These are phyloP conservation scores for Microtus obscurus DNA, from an alignment of 2,797 vertebrate genomes.

Conservation along the genomic window DNA sequence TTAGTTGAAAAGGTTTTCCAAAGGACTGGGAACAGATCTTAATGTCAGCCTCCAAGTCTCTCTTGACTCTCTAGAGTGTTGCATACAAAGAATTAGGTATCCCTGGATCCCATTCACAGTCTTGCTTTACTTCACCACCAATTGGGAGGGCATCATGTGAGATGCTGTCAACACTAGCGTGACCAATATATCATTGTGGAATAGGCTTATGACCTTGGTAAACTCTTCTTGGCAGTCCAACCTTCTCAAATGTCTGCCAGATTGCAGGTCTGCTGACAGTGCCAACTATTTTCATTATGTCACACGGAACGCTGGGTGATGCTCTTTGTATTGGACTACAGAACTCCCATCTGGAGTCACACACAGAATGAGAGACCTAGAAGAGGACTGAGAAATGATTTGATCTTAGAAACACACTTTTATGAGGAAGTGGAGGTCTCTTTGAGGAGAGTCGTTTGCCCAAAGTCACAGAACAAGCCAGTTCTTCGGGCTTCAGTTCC, in stretches of 20 bases:
- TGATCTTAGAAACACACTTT: not conserved
- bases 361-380: not conserved
- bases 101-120: slow-evolving; percentile 74
- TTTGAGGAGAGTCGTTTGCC: not conserved
- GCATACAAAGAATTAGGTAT: slow-evolving; percentile 79
- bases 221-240: slow-evolving; percentile 77
- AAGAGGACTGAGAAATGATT: slow-evolving; percentile 21
- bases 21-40: slow-evolving; percentile 77
- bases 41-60: slow-evolving; percentile 74
- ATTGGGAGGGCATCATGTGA: slow-evolving; percentile 70
- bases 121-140: slow-evolving; percentile 74
- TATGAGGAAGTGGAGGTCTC: slow-evolving; percentile 21
- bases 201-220: slow-evolving; percentile 74
- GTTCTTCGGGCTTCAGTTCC: not conserved
- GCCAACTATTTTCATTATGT: slow-evolving; percentile 77
- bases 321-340: slow-evolving; percentile 58
- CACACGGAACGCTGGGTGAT: slow-evolving; percentile 57
- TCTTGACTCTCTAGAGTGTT: slow-evolving; percentile 69
- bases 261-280: slow-evolving; percentile 63
- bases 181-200: slow-evolving; percentile 78
- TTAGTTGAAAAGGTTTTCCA: slow-evolving; percentile 79
- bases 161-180: slow-evolving; percentile 75
- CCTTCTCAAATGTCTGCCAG: slow-evolving; percentile 73
- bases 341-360: slow-evolving; percentile 53
- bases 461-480: not conserved